A percentile compares a stretch with the other conserved stretches of the same genome.
Conservation (phyloP, 2,113 vertebrate genomes). For the Circaetus cinerascens region DNA sequence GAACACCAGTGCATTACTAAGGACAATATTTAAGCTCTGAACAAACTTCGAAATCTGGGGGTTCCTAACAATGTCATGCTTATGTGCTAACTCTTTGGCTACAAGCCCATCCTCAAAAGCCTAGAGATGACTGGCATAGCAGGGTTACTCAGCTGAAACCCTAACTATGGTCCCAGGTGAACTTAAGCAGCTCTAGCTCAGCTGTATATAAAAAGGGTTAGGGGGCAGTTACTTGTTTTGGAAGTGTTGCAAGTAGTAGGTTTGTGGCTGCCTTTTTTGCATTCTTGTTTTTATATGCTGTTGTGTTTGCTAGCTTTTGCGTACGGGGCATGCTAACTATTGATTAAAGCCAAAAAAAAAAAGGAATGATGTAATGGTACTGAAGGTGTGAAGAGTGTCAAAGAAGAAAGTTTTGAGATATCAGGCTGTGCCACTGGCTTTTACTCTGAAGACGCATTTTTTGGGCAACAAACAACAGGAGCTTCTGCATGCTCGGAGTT, state of each 20-base stretch:
- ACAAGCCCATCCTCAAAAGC: neutral
- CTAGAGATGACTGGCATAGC: neutral
- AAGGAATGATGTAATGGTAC: neutral
- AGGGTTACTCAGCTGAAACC: neutral
- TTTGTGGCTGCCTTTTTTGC: rapidly evolving
- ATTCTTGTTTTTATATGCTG: neutral
- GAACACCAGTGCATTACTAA: neutral
- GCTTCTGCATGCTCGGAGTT: neutral
- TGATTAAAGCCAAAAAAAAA: neutral
- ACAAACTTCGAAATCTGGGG: neutral
- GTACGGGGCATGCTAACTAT: rapidly evolving
- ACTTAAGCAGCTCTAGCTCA: neutral
- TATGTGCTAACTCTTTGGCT: neutral
- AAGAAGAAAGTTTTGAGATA: neutral
- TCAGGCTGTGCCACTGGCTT: neutral
- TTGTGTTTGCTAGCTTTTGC: neutral
- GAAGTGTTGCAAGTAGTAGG: rapidly evolving
- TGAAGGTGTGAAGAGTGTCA: neutral
- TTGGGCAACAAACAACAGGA: neutral
- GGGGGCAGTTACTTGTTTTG: rapidly evolving
- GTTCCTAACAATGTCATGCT: neutral
- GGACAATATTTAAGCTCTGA: neutral
- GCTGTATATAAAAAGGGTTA: neutral
- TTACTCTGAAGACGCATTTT: neutral
- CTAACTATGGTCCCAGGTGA: neutral